phyloP scores from a whole-genome alignment of 1,140 invertebrate species.

The Listronotus bonariensis region DNA sequence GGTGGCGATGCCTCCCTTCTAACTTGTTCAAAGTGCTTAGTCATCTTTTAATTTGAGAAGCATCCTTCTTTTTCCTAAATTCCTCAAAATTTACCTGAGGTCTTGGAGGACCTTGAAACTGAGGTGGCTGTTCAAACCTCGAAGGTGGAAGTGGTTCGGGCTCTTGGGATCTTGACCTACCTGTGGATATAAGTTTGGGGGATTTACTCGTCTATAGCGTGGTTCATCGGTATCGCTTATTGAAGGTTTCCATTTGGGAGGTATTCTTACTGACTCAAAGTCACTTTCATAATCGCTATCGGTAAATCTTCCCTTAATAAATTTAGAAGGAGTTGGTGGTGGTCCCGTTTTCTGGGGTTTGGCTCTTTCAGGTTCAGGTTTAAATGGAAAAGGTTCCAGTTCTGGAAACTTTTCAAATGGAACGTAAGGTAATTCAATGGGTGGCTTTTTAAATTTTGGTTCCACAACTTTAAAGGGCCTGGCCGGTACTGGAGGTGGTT shows the following conservation, averaged over 20 bases:
- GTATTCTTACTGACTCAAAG: slow-evolving; percentile 60
- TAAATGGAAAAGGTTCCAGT: slow-evolving; percentile 62
- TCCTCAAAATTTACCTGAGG: slow-evolving; percentile 53
- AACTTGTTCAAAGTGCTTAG: slow-evolving; percentile 41
- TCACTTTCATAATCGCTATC: slow-evolving; percentile 79
- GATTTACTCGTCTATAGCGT: slow-evolving; percentile 60
- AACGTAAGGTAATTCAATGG: slow-evolving; percentile 39
- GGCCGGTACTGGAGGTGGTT: slow-evolving; percentile 56
- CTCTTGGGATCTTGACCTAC: slow-evolving; percentile 61
- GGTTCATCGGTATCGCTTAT: slow-evolving; percentile 71
- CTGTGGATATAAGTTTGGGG: slow-evolving; percentile 56
- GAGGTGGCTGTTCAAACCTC: slow-evolving; percentile 61
- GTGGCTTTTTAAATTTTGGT: slow-evolving; percentile 41
- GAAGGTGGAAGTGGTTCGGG: slow-evolving; percentile 64
- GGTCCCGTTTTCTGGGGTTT: slow-evolving; percentile 56
- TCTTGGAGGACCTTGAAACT: slow-evolving; percentile 59
- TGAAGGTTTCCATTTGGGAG: slow-evolving; percentile 66
- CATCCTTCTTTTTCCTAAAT: slow-evolving; percentile 45
- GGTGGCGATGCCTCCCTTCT: slow-evolving; percentile 47
- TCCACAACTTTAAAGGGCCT: slow-evolving; percentile 48
- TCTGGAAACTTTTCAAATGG: slow-evolving; percentile 57
- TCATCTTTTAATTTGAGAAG: slow-evolving; percentile 50
- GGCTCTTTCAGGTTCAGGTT: slow-evolving; percentile 54
- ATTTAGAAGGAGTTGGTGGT: slow-evolving; percentile 65
- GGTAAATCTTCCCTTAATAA: slow-evolving; percentile 62